Evolutionary conservation across 1,140 invertebrate species (phyloP).

Genomic region (Aphaenogaster rudis): DNA sequence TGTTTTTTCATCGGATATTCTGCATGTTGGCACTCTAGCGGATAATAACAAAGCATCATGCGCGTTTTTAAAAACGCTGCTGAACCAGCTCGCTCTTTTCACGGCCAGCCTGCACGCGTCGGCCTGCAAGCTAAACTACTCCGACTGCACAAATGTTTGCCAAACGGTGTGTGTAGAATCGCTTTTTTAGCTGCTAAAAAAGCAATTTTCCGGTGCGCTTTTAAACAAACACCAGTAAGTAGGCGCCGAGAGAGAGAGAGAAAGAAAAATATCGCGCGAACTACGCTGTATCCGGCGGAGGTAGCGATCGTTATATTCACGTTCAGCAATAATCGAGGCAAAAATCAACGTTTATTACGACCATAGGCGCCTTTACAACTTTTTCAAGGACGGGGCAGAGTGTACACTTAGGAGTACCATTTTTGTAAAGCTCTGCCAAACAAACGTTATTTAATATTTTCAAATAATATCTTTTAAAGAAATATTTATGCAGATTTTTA

Average conservation of each 20-base stretch:
- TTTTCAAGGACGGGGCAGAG: too few relatives aligned
- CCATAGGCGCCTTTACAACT: background rate
- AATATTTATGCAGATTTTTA: too few relatives aligned
- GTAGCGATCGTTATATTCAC: background rate
- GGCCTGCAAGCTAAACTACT: constrained; percentile 5
- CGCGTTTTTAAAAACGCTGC: constrained; percentile 14
- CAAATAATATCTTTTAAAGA: too few relatives aligned
- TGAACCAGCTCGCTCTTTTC: background rate
- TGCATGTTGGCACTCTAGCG: background rate
- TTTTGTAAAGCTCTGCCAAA: too few relatives aligned
- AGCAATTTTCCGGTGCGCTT: background rate
- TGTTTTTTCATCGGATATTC: background rate
- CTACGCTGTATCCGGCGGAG: background rate
- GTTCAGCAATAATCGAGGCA: constrained; percentile 16
- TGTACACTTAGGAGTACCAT: too few relatives aligned
- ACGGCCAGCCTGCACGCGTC: background rate
- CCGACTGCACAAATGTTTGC: constrained; percentile 15
- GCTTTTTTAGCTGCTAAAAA: constrained; percentile 14
- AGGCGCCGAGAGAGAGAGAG: background rate
- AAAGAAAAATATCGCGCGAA: background rate
- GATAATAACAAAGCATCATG: background rate
- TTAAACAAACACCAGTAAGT: background rate
- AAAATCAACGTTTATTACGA: background rate
- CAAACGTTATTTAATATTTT: too few relatives aligned
- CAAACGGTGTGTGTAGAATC: background rate